Base-by-base conservation (phyloP, 2,888 invertebrate species). In the Aquatica leii region DNA sequence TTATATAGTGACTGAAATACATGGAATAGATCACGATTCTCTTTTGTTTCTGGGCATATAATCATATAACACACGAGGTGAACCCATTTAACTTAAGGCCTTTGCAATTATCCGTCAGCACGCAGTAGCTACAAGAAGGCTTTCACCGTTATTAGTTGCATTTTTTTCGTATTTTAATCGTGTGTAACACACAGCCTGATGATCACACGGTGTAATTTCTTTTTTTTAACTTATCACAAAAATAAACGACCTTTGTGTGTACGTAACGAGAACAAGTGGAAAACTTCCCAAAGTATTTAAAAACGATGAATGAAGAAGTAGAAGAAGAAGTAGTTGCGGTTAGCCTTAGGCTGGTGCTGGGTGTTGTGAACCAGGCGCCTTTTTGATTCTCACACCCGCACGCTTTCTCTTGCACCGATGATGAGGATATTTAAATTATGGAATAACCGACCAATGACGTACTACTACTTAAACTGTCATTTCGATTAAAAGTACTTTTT, bases 371-470 rank as follows among this genome's bases (percentile, higher is more conserved):
- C 80, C 74, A 72, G 75, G 77, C 77, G 76, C 77, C 76, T 76
- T 75, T 74, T 75, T 76, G 75, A 77, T 80, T 80, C 80, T 80
- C 80, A 80, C 80, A 79, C 80, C 80, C 80, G 80, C 80, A 77
- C 78, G 77, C 77, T 77, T 77, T 77, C 76, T 69, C 69, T 62
- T 52, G 34, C 56, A 60, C 46, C 9, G 8, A 3, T 15, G 24
- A 24, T 6, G 24, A 48, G 48, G 60, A 64, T 60, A 60, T 64
- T 64, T 64, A 64, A 64, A 64, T 64, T 60, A 59, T 56, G 59
- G 59, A 59, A 64, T 52, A 51, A 43, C 41, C 43, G 31, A 34
- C 60, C 55, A 59, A 59, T 56, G 64, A 57, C 62, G 62, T 63
- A 54, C 62, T 34, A 24, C 24, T 24, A 24, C 6, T 24, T 24